Evolutionary conservation across 2,113 vertebrate genomes (phyloP).

Genomic region (Mus musculus): DNA sequence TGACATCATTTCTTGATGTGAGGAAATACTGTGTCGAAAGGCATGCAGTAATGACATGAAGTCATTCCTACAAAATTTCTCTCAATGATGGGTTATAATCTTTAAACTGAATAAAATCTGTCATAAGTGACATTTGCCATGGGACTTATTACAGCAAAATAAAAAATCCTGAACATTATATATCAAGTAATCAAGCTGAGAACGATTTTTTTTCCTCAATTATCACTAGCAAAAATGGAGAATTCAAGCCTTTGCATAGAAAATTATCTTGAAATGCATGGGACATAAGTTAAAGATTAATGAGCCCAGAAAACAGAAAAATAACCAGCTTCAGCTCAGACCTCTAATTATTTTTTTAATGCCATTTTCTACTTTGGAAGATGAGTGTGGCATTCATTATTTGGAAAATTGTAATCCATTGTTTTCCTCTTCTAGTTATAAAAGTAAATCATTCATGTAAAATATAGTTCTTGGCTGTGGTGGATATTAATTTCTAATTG

Average conservation of each 20-base stretch:
- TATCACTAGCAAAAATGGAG: background rate
- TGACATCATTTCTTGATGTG: too few species aligned
- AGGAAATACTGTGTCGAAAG: background rate
- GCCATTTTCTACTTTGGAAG: background rate
- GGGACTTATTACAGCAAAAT: background rate
- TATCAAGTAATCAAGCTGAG: background rate
- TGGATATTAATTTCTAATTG: background rate
- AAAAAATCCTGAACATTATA: background rate
- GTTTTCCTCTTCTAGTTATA: background rate
- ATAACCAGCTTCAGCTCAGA: background rate
- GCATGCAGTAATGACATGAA: too few species aligned
- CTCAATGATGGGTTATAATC: background rate
- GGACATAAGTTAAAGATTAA: background rate
- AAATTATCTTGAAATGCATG: background rate
- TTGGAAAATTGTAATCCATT: background rate
- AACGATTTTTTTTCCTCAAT: background rate
- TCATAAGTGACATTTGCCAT: background rate
- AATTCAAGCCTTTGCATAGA: background rate
- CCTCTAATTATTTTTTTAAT: background rate
- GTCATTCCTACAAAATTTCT: background rate
- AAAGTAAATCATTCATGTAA: background rate
- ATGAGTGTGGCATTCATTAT: background rate
- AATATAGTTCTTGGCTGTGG: background rate
- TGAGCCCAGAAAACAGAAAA: background rate
- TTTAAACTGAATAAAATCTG: background rate